Conservation (phyloP, 1,140 invertebrate species). For the Papilio aristodemus region DNA sequence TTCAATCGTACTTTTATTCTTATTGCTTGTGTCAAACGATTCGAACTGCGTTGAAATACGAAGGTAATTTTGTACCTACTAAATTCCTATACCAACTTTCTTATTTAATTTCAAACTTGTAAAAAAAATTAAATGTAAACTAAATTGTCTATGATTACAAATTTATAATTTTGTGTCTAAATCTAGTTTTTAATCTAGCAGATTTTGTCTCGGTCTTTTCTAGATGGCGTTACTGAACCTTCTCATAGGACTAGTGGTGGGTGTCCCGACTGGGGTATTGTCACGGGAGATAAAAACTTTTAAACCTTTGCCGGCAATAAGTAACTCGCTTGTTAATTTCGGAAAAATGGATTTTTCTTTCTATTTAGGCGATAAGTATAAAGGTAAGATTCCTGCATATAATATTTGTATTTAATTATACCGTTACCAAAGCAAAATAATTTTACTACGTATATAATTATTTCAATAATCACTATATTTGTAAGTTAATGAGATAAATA, state of each 20-base stretch:
- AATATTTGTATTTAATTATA: background rate
- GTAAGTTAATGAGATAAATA: too few species aligned
- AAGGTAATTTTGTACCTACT: conserved; percentile 9
- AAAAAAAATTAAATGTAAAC: too few species aligned
- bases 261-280: conserved; percentile 34
- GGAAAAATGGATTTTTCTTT: conserved; percentile 72
- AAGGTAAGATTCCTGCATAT: conserved; percentile 47
- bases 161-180: too few species aligned
- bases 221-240: conserved; percentile 8
- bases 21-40: conserved; percentile 40
- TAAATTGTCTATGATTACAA: too few species aligned
- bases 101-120: too few species aligned
- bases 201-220: too few species aligned
- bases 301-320: conserved; percentile 50
- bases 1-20: conserved; percentile 52
- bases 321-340: conserved; percentile 65
- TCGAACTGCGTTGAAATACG: conserved; percentile 5
- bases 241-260: conserved; percentile 26
- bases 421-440: background rate
- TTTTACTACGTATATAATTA: too few species aligned
- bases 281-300: conserved; percentile 39
- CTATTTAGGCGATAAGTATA: conserved; percentile 52
- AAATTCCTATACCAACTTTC: background rate
- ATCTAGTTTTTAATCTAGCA: too few species aligned
- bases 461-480: too few species aligned